These are phyloP conservation scores for Neopelma chrysocephalum DNA, from an alignment of 2,797 vertebrate genomes.

Conservation along the genomic window DNA sequence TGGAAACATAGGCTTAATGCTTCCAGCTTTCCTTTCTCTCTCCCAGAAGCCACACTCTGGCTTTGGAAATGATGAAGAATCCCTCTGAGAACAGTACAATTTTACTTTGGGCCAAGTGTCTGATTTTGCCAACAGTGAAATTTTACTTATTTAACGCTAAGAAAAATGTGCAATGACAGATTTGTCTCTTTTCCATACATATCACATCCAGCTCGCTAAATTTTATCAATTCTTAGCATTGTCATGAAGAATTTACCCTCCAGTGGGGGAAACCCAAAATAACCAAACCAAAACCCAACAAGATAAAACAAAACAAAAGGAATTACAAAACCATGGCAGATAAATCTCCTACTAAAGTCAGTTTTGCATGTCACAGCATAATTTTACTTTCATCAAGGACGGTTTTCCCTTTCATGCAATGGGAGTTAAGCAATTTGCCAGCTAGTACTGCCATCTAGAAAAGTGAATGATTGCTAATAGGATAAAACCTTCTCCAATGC, in stretches of 20 bases:
- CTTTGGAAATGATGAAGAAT: slow-evolving; percentile 19
- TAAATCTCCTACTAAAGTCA: not conserved
- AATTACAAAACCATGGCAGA: not conserved
- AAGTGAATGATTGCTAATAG: slow-evolving; percentile 17
- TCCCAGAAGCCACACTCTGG: not conserved
- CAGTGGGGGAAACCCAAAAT: not conserved
- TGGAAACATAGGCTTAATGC: not conserved
- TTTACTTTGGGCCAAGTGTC: not conserved
- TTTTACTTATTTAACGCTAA: slow-evolving; percentile 14
- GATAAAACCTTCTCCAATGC: not conserved
- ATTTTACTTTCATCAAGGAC: not conserved
- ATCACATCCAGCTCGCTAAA: not conserved
- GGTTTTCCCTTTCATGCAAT: not conserved
- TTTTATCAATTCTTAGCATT: not conserved
- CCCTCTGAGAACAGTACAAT: not conserved
- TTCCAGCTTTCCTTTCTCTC: not conserved
- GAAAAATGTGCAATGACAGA: not conserved
- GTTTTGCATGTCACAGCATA: not conserved
- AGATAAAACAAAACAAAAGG: not conserved
- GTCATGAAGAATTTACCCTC: not conserved
- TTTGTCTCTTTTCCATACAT: not conserved
- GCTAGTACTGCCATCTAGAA: not conserved
- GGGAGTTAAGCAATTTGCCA: slow-evolving; percentile 27
- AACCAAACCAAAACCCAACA: not conserved
- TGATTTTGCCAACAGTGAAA: not conserved